Evolutionary conservation across 2,797 vertebrate species (phyloP).

Genomic region (Aythya fuligula): DNA sequence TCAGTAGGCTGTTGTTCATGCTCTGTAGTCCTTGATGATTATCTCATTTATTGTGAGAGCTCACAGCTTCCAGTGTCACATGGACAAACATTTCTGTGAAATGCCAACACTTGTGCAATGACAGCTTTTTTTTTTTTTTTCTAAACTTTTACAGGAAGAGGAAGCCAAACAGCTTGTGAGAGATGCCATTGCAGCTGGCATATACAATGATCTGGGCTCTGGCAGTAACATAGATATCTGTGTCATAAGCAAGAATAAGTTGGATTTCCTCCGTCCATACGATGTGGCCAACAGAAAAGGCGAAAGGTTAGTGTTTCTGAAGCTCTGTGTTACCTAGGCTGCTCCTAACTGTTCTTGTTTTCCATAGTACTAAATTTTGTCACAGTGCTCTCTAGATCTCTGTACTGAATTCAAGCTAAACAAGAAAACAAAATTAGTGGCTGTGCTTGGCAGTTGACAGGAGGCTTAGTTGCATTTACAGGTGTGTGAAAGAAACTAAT

Average conservation of each 20-base stretch:
- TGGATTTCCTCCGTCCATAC: conserved; percentile 93
- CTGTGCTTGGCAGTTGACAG: background rate
- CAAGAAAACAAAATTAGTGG: rapidly evolving
- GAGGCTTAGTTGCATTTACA: rapidly evolving
- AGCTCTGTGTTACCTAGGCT: rapidly evolving
- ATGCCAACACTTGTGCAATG: background rate
- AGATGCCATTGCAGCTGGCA: conserved; percentile 93
- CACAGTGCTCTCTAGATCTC: rapidly evolving
- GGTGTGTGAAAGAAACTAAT: background rate
- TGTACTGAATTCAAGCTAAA: rapidly evolving
- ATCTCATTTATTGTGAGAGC: background rate
- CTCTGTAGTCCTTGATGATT: rapidly evolving
- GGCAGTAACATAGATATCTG: conserved; percentile 97
- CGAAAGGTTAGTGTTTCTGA: conserved; percentile 81
- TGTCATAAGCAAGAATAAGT: conserved; percentile 91
- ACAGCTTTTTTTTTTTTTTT: background rate
- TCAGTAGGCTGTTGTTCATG: background rate
- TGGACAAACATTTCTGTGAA: background rate
- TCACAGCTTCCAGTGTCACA: background rate
- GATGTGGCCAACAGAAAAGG: conserved; percentile 94
- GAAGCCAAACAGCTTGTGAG: conserved; percentile 92
- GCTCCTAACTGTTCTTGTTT: background rate
- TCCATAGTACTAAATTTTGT: background rate
- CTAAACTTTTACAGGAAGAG: conserved; percentile 82
- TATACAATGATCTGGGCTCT: conserved; percentile 95